Evolutionary conservation across 2,113 vertebrate genomes (phyloP), one percentile per base, ranked within the genome.

Genomic region (Nothobranchius furzeri): DNA sequence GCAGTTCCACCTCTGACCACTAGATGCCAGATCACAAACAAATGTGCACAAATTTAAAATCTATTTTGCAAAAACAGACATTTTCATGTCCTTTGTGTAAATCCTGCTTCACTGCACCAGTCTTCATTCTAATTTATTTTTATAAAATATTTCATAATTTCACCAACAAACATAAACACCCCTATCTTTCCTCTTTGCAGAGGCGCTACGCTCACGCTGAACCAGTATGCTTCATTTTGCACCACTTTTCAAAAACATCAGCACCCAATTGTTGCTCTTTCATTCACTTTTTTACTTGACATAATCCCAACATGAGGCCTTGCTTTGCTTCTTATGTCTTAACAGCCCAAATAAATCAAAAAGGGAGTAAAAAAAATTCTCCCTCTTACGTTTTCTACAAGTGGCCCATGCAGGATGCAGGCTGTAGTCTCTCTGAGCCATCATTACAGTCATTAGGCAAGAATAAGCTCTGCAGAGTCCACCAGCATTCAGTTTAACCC

Each of bases 401-500:
- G 57, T 66, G 42, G 50, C 64, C 73, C 70, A 76, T 40, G 37
- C 37, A 40, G 73, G 57, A 57, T 81, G 60, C 69, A 74, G 64
- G 57, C 73, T 79, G 80, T 67, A 83, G 77, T 70, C 84, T 73
- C 77, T 78, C 79, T 71, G 79, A 84, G 70, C 85, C 76, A 87
- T 85, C 82, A 86, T 88, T 89, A 87, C 78, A 87, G 85, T 87
- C 85, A 90, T 89, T 91, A 92, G 82, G 70, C 82, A 68, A 78
- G 86, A 87, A 90, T 91, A 83, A 91, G 87, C 87, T 91, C 87
- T 89, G 84, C 92, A 83, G 69, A 82, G 81, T 84, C 76, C 84
- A 87, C 74, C 81, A 85, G 86, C 84, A 81, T 89, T 81, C 85
- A 88, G 89, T 91, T 90, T 87, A 92, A 91, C 86, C 73, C 85